Evolutionary conservation across 2,113 vertebrate species (phyloP), one percentile per base, ranked within the genome.

Genomic region (Calypte anna): DNA sequence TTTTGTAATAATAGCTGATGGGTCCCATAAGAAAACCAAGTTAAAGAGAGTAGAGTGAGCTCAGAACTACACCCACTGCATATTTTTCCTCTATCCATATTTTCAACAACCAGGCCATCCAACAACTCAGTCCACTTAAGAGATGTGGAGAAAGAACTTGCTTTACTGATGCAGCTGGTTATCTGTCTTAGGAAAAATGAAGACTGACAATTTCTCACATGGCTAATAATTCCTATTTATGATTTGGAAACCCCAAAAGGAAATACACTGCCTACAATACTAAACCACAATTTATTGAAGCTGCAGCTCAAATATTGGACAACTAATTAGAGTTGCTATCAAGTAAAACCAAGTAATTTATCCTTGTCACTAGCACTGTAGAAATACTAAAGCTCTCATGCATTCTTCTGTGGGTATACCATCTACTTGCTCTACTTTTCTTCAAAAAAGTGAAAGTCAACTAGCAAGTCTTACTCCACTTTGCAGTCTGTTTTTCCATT

Each of bases 401-500:
- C 11, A 5, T 64, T 36, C n/a, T 58, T 62, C 48, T 64, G 36
- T 27, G 19, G 5, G 12, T 30, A 36, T 13, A 20, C 14, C 16
- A 23, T 3, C 58, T 23, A 66, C 25, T 86, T 40, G 23, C 40
- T 80, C n/a, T 10, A 48, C 51, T 82, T 81, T 5, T 43, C 25
- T 93, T 75, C 89, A 20, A 74, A 84, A 53, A 5, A 69, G 22
- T 11, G 13, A 40, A 80, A 96, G 55, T 59, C 59, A 92, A 25
- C 74, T 15, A 74, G 59, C 40, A 76, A 82, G 70, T 67, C 78
- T 28, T 8, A 74, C 4, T 82, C 31, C 57, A 40, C 55, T 61
- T 53, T 63, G 23, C 46, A 86, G 88, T 25, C 88, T 58, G 61
- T 86, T 94, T 94, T 96, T 92, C 94, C 91, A 88, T 57, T 67